Evolutionary conservation across 2,888 invertebrate species (phyloP).

Genomic region (Apantesis nais): DNA sequence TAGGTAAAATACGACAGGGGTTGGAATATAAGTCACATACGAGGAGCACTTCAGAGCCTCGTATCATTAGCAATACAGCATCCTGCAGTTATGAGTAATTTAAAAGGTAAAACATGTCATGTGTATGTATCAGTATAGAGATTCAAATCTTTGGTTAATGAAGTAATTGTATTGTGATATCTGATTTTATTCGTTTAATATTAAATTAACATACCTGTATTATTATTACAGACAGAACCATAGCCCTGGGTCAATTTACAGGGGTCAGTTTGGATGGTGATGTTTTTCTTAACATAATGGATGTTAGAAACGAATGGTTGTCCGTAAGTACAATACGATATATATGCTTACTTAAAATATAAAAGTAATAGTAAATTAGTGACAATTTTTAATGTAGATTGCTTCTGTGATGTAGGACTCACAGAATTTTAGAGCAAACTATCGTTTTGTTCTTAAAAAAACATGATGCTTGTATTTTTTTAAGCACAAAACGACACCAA

Average conservation of each 20-base stretch:
- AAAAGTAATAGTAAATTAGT: too few species aligned
- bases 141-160: too few species aligned
- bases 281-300: slow-evolving; percentile 95
- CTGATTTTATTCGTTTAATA: neutral
- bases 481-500: too few species aligned
- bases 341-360: neutral
- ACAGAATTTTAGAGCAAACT: too few species aligned
- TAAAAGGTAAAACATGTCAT: slow-evolving; percentile 82
- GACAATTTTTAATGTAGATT: too few species aligned
- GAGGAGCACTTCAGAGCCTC: slow-evolving; percentile 95
- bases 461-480: too few species aligned
- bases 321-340: slow-evolving; percentile 87
- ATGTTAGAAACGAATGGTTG: slow-evolving; percentile 97
- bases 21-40: slow-evolving; percentile 95
- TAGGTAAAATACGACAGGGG: slow-evolving; percentile 91
- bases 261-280: slow-evolving; percentile 96
- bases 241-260: slow-evolving; percentile 95
- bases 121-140: too few species aligned
- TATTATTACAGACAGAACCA: slow-evolving; percentile 87
- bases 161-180: too few species aligned
- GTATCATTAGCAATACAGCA: slow-evolving; percentile 91
- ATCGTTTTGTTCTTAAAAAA: too few species aligned
- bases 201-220: neutral
- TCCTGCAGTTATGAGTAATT: slow-evolving; percentile 87
- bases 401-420: too few species aligned